A percentile compares a stretch with the other conserved stretches of the same genome.
These are phyloP conservation scores for Lysiphlebus fabarum DNA, from an alignment of 1,140 invertebrate species.

Conservation along the genomic window DNA sequence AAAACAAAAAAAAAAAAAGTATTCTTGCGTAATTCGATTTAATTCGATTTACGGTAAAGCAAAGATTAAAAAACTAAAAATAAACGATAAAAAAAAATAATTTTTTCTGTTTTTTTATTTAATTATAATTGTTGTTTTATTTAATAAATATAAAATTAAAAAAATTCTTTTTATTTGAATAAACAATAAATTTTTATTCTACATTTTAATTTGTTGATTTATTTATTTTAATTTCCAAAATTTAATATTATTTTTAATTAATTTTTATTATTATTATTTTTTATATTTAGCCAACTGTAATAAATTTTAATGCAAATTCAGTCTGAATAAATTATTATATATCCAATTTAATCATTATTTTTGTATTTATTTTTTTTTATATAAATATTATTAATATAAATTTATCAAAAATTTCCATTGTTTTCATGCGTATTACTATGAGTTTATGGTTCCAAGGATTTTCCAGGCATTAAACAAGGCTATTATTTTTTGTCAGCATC, in stretches of 20 bases:
- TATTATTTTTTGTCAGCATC: conserved; percentile 4
- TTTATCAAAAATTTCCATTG: neutral
- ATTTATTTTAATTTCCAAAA: conserved; percentile 5
- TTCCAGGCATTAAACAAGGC: conserved; percentile 6
- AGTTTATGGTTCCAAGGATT: conserved; percentile 1
- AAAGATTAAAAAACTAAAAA: conserved; percentile 6
- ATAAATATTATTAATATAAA: too few relatives aligned
- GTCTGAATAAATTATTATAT: neutral
- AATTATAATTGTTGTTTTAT: conserved; percentile 17
- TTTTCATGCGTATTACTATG: too few relatives aligned
- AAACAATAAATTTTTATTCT: conserved; percentile 22
- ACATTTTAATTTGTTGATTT: conserved; percentile 13
- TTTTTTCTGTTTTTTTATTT: conserved; percentile 4
- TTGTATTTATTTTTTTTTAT: too few relatives aligned
- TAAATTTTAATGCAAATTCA: conserved; percentile 7
- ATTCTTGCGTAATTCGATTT: conserved; percentile 7
- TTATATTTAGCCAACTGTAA: conserved; percentile 3
- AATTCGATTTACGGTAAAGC: conserved; percentile 1
- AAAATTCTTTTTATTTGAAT: conserved; percentile 12
- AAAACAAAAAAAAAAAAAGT: neutral
- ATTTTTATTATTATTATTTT: neutral
- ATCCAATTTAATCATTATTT: neutral
- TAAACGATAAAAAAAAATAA: neutral
- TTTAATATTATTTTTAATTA: neutral
- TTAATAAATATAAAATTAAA: conserved; percentile 12